These are phyloP conservation scores for Orchestia grillus DNA, from an alignment of 1,140 invertebrate genomes.

Conservation along the genomic window DNA sequence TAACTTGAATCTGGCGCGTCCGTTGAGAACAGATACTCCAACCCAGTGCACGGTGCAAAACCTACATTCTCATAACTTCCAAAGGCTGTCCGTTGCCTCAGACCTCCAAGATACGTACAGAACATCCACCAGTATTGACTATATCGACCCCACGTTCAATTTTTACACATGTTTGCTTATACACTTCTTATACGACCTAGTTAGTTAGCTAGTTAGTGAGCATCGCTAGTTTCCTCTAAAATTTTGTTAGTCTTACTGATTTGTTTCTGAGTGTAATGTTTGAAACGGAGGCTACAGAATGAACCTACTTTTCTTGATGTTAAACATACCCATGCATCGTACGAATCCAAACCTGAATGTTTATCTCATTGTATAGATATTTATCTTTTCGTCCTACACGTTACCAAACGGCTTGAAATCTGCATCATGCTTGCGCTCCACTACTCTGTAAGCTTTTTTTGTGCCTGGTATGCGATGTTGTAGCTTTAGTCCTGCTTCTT, in stretches of 20 bases:
- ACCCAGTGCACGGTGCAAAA: background rate
- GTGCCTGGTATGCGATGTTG: background rate
- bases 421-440: background rate
- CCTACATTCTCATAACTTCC: background rate
- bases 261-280: background rate
- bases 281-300: background rate
- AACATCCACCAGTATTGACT: background rate
- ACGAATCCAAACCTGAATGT: background rate
- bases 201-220: background rate
- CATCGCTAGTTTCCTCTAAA: constrained; percentile 31
- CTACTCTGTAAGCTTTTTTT: background rate
- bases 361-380: background rate
- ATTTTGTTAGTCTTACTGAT: background rate
- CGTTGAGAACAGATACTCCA: background rate
- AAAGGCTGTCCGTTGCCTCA: no score
- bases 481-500: background rate
- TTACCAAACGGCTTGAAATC: background rate
- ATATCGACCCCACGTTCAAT: background rate
- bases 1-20: background rate
- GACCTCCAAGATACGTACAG: background rate
- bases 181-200: constrained; percentile 1
- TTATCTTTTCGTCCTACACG: background rate
- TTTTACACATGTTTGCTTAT: constrained; percentile 5
- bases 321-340: constrained; percentile 38
- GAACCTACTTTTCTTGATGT: constrained; percentile 5